These are phyloP conservation scores for Uloborus plumipes DNA, from an alignment of 2,888 invertebrate genomes.

Conservation along the genomic window DNA sequence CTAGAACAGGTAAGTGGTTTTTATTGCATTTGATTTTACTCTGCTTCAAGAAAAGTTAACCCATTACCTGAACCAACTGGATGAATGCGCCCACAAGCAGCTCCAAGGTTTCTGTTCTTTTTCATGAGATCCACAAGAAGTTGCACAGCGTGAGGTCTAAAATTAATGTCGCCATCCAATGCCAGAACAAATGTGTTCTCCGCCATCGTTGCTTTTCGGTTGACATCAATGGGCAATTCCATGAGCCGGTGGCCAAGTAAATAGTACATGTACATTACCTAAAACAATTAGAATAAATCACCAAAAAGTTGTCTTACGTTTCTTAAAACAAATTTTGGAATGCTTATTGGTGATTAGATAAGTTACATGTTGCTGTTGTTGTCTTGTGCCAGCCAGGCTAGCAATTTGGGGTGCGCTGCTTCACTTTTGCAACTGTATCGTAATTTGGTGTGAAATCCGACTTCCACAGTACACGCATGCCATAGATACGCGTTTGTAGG, in stretches of 20 bases:
- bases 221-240: slow-evolving; percentile 76
- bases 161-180: slow-evolving; percentile 90
- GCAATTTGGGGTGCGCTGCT: too few species aligned
- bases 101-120: slow-evolving; percentile 82
- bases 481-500: too few species aligned
- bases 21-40: too few species aligned
- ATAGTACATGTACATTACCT: slow-evolving; percentile 92
- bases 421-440: too few species aligned
- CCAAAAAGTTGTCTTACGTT: too few species aligned
- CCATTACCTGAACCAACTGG: slow-evolving; percentile 80
- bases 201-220: slow-evolving; percentile 77
- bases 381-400: too few species aligned
- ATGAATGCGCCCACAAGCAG: slow-evolving; percentile 91
- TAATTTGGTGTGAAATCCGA: too few species aligned
- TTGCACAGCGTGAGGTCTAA: slow-evolving; percentile 84
- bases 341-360: too few species aligned
- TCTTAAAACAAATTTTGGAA: too few species aligned
- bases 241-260: slow-evolving; percentile 85
- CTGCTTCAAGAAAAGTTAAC: background rate
- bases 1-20: too few species aligned
- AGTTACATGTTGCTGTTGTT: too few species aligned
- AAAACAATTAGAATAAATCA: background rate
- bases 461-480: too few species aligned
- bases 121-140: slow-evolving; percentile 88
- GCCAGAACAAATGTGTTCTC: slow-evolving; percentile 88